These are phyloP conservation scores for Euthynnus affinis DNA, from an alignment of 2,797 vertebrate species.

Conservation along the genomic window DNA sequence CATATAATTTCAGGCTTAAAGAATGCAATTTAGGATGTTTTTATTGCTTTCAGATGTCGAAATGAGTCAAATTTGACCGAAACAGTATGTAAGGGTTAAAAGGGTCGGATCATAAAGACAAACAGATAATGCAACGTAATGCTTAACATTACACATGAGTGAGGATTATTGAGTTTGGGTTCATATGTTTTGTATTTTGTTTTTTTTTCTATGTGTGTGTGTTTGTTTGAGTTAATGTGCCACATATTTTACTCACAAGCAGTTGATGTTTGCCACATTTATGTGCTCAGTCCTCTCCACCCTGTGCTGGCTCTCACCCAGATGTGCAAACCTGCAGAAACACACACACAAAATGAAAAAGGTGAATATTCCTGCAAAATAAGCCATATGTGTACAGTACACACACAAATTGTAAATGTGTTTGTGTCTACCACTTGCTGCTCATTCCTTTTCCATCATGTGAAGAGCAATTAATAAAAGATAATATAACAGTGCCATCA, in stretches of 20 bases:
- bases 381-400: neutral
- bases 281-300: constrained; percentile 87
- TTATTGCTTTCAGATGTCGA: too few relatives aligned
- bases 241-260: constrained; percentile 89
- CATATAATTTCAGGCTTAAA: too few relatives aligned
- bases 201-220: neutral
- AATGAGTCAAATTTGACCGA: too few relatives aligned
- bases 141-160: constrained; percentile 20
- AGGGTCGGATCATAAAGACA: neutral
- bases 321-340: constrained; percentile 90
- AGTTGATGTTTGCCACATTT: constrained; percentile 86
- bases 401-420: neutral
- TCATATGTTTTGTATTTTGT: neutral
- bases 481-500: neutral
- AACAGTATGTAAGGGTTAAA: constrained; percentile 9
- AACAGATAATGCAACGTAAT: neutral
- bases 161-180: constrained; percentile 19
- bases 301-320: constrained; percentile 93
- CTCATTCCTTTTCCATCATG: neutral
- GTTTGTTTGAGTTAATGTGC: constrained; percentile 22
- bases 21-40: too few relatives aligned
- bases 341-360: constrained; percentile 25
- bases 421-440: neutral
- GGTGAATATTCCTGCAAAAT: constrained; percentile 6
- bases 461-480: neutral